Evolutionary conservation across 2,113 vertebrate genomes (phyloP).

Genomic region (Sphyrna mokarran): DNA sequence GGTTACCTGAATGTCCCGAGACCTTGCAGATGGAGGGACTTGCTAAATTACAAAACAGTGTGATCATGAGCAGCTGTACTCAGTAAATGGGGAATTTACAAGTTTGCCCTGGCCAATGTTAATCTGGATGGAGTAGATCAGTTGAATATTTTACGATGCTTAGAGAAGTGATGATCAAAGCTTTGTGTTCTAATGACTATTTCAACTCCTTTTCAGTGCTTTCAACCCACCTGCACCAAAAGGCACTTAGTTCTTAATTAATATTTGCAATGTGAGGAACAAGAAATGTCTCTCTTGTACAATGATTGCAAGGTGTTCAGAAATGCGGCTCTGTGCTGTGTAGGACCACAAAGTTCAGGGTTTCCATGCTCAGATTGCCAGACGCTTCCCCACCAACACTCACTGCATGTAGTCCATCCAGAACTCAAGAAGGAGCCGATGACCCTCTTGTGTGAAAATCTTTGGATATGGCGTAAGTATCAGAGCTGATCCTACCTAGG

Average conservation of each 20-base stretch:
- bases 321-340: neutral
- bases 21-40: conserved; percentile 69
- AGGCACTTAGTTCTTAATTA: neutral
- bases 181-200: neutral
- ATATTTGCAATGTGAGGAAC: neutral
- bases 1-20: conserved; percentile 91
- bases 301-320: neutral
- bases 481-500: neutral
- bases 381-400: neutral
- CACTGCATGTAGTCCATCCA: neutral
- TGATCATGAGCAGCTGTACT: conserved; percentile 1
- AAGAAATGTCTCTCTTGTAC: neutral
- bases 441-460: neutral
- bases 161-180: neutral
- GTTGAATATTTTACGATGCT: conserved; percentile 10
- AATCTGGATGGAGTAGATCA: conserved; percentile 13
- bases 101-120: conserved; percentile 14
- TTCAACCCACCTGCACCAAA: neutral
- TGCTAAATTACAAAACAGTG: conserved; percentile 46
- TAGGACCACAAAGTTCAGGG: too few species aligned
- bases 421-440: neutral
- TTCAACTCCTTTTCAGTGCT: neutral
- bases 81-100: conserved; percentile 30
- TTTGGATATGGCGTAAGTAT: neutral
- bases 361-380: neutral